Base-by-base conservation (phyloP, 30 jellyfish, hydroid and myxozoan genomes). In the Catostylus mosaicus region DNA sequence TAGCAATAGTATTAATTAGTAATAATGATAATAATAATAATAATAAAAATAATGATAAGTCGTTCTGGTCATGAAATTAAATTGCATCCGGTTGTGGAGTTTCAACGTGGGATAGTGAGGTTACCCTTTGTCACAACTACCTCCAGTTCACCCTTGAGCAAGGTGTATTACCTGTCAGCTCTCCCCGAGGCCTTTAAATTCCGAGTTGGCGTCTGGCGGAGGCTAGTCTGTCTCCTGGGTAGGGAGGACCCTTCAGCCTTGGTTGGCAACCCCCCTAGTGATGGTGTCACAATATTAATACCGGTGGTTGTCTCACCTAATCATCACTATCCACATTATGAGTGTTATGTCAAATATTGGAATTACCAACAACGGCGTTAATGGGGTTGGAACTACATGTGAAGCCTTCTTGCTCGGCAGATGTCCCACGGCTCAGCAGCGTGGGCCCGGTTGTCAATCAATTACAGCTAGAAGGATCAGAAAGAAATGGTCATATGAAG, bases 231-330 rank as follows among this genome's bases (percentile, higher is more conserved):
- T 56, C 24, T 56, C 69, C 7, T 56, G 69, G 69, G 69, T 56
- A 56, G 76, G 76, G 27, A 45, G 76, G 76, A 30, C 18, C 27
- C 40, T 63, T 63, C 35, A 63, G 76, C 76, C 47, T 19, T 63
- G 76, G 76, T 30, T 45, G 76, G 76, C 76, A 63, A 63, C 47
- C 43, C 18, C 8, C 76, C 69, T 56, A 56, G 69, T 7, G 69
- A 56, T 56, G 69, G 69, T 56, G 69, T 56, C 69, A 19, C 24
- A 12, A 63, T 63, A 63, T 9, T 9, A 63, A 63, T 34, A 63
- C 76, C 47, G 76, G 76, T 63, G 43, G 76, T 63, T 23, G 76
- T 23, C 46, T 30, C 43, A 63, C 76, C 76, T 9, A 19, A 63
- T 2, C 47, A 57, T 45, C 76, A 63, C 76, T 63, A n/a, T 19